phyloP scores from a whole-genome alignment of 2,797 vertebrate genomes.

The Okamejei kenojei region DNA sequence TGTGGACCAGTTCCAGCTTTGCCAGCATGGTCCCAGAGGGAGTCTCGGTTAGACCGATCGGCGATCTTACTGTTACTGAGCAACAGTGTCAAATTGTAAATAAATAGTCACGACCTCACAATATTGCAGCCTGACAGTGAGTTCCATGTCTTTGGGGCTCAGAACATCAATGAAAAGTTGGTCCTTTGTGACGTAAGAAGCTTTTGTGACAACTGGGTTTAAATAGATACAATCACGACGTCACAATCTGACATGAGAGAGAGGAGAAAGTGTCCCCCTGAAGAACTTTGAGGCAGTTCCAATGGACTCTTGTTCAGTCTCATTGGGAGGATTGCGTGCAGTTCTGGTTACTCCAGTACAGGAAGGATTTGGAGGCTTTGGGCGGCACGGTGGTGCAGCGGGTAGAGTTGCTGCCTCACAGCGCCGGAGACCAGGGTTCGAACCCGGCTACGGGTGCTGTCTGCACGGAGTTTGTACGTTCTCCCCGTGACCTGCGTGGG shows the following conservation, averaged over 20 bases:
- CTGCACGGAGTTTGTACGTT: too few species aligned
- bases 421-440: too few species aligned
- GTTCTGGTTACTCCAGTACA: too few species aligned
- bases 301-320: too few species aligned
- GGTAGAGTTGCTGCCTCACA: too few species aligned
- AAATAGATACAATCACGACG: not conserved
- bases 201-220: not conserved
- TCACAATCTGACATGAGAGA: not conserved
- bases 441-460: too few species aligned
- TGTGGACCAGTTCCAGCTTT: not conserved
- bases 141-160: not conserved
- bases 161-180: not conserved
- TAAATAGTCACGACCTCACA: slow-evolving; percentile 22
- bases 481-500: too few species aligned
- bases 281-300: not conserved
- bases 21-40: not conserved
- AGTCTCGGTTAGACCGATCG: not conserved
- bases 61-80: not conserved
- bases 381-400: too few species aligned
- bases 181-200: not conserved
- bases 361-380: too few species aligned
- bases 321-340: too few species aligned
- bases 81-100: slow-evolving; percentile 27
- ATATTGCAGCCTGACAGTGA: not conserved
- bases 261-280: not conserved